Evolutionary conservation across 30 jellyfish, hydroid and myxozoan species (phyloP), one percentile per base, ranked within the genome.

Genomic region (Mastigias papua): DNA sequence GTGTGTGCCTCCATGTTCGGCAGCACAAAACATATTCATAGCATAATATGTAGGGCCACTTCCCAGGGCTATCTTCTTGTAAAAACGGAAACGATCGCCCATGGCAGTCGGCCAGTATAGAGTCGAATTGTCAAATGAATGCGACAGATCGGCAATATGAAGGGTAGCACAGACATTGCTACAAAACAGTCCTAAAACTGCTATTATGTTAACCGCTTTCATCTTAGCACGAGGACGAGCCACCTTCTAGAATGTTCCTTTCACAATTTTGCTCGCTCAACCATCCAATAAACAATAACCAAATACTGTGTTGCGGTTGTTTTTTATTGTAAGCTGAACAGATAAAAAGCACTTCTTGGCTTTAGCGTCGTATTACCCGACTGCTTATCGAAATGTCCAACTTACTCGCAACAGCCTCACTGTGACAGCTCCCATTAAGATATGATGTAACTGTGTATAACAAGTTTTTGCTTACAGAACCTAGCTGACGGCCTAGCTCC

Each of bases 1-100:
- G 35, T 93, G 98, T 7, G 98, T 93, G 27, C 98, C 98, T 7
- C 98, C 98, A 67, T 93, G 98, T 49, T 93, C 98, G 2, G 98
- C 87, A 11, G 98, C 90, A 51, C 90, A 66, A 78, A 93, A 87
- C 10, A 73, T 70, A 78, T 93, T 87, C 72, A 77, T 65, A 17
- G 80, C 76, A 69, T 87, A 81, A 46, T 68, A 76, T 0, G 75
- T 42, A 2, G 92, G 51, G 61, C 78, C 84, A 3, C 69, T 23
- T 16, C 78, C 78, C 32, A 3, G 23, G 58, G 42, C 37, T 46
- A 32, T 21, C 23, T 35, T 80, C 80, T 74, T 46, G 29, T 66
- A 58, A 32, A 89, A 80, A 29, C 85, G 76, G 84, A 89, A 89
- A 17, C 93, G 86, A 25, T 89, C 86, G 3, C 67, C 76, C 49